Conservation (phyloP, 2,113 vertebrate species). For the Sphaerodactylus townsendi region DNA sequence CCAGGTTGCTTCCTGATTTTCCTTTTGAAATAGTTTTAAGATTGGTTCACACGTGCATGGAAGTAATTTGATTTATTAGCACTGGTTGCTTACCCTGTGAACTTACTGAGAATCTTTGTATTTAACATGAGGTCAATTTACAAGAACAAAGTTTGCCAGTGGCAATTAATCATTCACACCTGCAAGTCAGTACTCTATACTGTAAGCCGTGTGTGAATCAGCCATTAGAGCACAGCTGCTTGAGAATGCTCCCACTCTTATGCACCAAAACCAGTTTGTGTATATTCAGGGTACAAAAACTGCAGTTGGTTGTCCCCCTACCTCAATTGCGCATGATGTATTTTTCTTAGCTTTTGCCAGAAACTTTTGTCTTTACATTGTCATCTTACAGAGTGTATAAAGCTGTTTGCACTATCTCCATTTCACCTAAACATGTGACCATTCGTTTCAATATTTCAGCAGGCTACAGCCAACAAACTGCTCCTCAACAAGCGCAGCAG, state of each 20-base stretch:
- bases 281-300: neutral
- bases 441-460: conserved; percentile 70
- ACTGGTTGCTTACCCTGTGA: neutral
- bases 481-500: conserved; percentile 88
- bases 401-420: accelerated
- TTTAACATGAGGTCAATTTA: neutral
- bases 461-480: conserved; percentile 88
- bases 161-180: neutral
- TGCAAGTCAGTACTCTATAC: neutral
- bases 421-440: neutral
- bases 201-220: neutral
- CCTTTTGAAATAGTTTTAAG: neutral
- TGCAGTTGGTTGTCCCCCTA: neutral
- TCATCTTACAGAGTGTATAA: neutral
- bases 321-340: neutral
- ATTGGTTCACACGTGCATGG: neutral
- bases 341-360: neutral
- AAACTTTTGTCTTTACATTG: neutral
- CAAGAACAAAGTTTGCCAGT: neutral
- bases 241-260: neutral
- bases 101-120: neutral
- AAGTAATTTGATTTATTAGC: too few species aligned
- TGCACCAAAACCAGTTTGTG: neutral
- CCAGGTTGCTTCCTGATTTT: too few species aligned
- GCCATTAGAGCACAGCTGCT: neutral